Percentiles rank a stretch among this genome's conserved stretches.
Evolutionary conservation across 2,888 invertebrate genomes (phyloP).

Genomic region (Gymnocheta viridis): DNA sequence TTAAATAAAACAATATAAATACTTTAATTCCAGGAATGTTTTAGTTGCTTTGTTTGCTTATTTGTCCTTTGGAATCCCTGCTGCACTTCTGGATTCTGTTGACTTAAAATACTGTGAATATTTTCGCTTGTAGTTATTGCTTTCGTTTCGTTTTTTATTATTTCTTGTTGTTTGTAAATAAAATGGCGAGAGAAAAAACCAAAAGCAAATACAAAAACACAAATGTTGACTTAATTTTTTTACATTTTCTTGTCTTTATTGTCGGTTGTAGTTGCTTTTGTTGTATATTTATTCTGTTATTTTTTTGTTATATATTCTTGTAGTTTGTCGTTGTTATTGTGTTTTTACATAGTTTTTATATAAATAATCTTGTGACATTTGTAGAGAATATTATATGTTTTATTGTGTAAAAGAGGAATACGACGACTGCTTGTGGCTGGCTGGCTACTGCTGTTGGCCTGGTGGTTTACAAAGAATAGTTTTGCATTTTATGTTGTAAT

Average conservation of each 20-base stretch:
- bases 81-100: conserved; percentile 20
- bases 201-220: conserved; percentile 11
- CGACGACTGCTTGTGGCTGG: not conserved
- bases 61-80: conserved; percentile 36
- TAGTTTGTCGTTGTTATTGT: conserved; percentile 32
- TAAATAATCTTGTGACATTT: conserved; percentile 40
- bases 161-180: conserved; percentile 7
- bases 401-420: not conserved
- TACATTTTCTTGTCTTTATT: conserved; percentile 35
- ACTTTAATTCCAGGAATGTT: conserved; percentile 56
- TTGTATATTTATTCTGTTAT: conserved; percentile 3
- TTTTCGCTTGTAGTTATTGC: conserved; percentile 28
- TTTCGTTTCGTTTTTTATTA: conserved; percentile 3
- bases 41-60: conserved; percentile 19
- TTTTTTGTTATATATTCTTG: not conserved
- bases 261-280: conserved; percentile 2
- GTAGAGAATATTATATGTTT: not conserved
- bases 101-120: conserved; percentile 16
- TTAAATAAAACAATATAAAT: conserved; percentile 48
- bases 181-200: conserved; percentile 23
- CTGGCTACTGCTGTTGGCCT: conserved; percentile 43
- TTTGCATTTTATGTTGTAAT: conserved; percentile 28
- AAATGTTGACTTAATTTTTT: conserved; percentile 37
- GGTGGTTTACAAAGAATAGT: conserved; percentile 37
- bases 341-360: conserved; percentile 44